Base-by-base conservation (phyloP, 2,113 vertebrate genomes). In the Chunga burmeisteri region DNA sequence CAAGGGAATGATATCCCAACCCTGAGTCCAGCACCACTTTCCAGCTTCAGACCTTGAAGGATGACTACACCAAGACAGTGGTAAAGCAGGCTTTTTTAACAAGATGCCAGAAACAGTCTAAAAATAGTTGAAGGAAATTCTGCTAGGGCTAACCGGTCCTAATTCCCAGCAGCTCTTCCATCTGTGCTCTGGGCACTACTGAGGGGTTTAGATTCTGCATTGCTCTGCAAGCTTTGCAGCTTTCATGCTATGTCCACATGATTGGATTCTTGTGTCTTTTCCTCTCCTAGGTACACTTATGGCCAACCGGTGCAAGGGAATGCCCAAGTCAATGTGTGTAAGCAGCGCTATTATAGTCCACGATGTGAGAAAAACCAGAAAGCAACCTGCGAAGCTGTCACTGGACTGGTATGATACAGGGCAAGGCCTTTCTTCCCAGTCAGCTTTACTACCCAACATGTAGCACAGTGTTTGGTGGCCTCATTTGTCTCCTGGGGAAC, bases 241-340 rank as follows among this genome's bases (percentile, higher is more conserved):
- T 71, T 62, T 92, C 40, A 4, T 81, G 15, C 52, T 74, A 84
- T 52, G 68, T n/a, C 27, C 16, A n/a, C 5, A 2, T 32, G 25
- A 61, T 6, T 34, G 26, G 11, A 32, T 79, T 79, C 27, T 58
- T 65, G 3, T 47, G 17, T 83, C 16, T 73, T 21, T 77, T 88
- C 36, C 63, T 88, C 68, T 61, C 27, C 77, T 70, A 98, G 98
- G 46, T 98, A 98, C 61, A 98, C 96, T 20, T 98, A 95, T 2
- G 98, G 97, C 42, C 98, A 98, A 25, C 92, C 97, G 2, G 96
- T 98, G 58, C 96, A 97, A 52, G 98, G 98, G 10, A 96, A 66
- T 67, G 97, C 67, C 38, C 95, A 8, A 53, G 78, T 98, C 44
- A 96, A 23, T 11, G 96, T 97, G 53, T 98, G 98, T 74, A 94